These are phyloP conservation scores for Alaudala cheleensis DNA, from an alignment of 2,113 vertebrate species.

Conservation along the genomic window DNA sequence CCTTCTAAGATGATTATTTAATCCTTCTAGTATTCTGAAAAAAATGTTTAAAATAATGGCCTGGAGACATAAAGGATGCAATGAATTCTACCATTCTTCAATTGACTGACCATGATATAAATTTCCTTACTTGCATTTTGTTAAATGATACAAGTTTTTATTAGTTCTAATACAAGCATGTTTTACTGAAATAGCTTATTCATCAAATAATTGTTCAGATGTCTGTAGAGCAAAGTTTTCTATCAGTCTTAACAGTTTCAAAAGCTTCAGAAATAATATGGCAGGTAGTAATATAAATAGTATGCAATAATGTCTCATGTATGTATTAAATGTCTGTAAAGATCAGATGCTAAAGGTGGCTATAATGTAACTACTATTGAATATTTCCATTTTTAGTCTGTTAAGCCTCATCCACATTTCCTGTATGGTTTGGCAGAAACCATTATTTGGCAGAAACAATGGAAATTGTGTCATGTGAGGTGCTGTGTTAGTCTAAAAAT, in stretches of 20 bases:
- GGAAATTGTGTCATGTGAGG: not conserved
- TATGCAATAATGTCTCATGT: not conserved
- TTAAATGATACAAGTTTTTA: accelerated
- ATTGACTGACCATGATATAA: not conserved
- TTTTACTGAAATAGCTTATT: not conserved
- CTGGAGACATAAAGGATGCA: not conserved
- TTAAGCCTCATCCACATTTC: not conserved
- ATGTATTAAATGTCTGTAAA: not conserved
- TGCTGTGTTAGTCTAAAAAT: not conserved
- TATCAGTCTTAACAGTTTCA: not conserved
- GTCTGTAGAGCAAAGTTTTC: not conserved
- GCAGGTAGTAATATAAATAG: not conserved
- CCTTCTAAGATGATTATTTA: not conserved
- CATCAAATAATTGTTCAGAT: not conserved
- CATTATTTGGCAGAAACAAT: not conserved
- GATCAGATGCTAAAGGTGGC: not conserved
- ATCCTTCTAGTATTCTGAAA: not conserved
- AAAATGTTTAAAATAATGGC: not conserved
- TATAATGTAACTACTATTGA: not conserved
- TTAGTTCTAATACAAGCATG: not conserved
- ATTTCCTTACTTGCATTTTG: not conserved
- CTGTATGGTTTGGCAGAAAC: not conserved
- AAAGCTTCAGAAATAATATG: not conserved
- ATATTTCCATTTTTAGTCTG: not conserved
- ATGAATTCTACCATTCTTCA: not conserved